Base-by-base conservation (phyloP, 2,888 invertebrate species). In the Harpalus rufipes region DNA sequence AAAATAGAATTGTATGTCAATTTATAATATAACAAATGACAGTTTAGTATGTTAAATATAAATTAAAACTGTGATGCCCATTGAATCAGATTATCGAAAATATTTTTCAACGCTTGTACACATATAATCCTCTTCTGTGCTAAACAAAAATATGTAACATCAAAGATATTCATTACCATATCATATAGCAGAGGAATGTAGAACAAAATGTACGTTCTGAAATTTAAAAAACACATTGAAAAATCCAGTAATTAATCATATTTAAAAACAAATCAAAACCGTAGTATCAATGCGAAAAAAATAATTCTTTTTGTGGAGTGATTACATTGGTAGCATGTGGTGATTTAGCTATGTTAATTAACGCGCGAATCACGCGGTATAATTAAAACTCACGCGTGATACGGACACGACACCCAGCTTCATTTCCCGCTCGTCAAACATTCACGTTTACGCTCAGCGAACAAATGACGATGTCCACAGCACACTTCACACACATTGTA, bases 341-440 rank as follows among this genome's bases (percentile, higher is more conserved):
- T 21, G 4, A 5, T 7, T 6, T 5, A 14, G n/a, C 25, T 4
- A n/a, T 65, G 32, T 68, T 68, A 68, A 68, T 68, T 68, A 68
- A 68, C 68, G 39, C 68, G 39, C 68, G 68, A 68, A 39, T 68
- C 68, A 32, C 14, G 68, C 32, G 25, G 63, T 21, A 25, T 63
- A 63, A 63, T 63, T 63, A 63, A 63, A 63, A 63, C 18, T 21
- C 61, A 25, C 68, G 68, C 68, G 39, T 63, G 21, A 25, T 12
- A 8, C 25, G 63, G 25, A 25, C 25, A 25, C 14, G 25, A 18
- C 32, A 14, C 21, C 39, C 68, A 68, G 39, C 68, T 68, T 68
- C 68, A 68, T 68, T 68, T 68, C 68, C 68, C 14, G 14, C 39
- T 68, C 68, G 68, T 68, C 68, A 68, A 68, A 68, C 68, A 68